A percentile compares a stretch with the other conserved stretches of the same genome.
Conservation (phyloP, 2,113 vertebrate genomes). For the Oreochromis spilurus region DNA sequence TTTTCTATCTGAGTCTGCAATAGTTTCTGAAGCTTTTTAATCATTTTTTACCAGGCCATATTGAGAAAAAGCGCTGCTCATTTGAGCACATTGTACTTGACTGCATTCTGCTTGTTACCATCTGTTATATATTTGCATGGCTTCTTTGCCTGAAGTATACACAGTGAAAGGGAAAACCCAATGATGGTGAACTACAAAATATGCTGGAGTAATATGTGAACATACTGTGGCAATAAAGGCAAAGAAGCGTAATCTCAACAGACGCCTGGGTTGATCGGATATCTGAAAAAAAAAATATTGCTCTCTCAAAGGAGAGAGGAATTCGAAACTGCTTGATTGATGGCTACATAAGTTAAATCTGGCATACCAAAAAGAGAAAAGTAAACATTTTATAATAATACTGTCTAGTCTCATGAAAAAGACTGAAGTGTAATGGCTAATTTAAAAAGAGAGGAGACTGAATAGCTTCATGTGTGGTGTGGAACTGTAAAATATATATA, state of each 20-base stretch:
- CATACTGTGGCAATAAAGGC: not conserved
- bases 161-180: constrained; percentile 16
- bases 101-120: constrained; percentile 40
- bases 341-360: not conserved
- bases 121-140: constrained; percentile 44
- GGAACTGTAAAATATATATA: not conserved
- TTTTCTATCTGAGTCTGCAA: not conserved
- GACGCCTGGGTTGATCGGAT: not conserved
- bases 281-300: not conserved
- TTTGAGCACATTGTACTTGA: constrained; percentile 38
- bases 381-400: constrained; percentile 24
- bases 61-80: constrained; percentile 16
- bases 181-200: not conserved
- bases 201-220: not conserved
- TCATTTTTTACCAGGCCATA: constrained; percentile 17
- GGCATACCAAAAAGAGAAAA: not conserved
- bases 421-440: not conserved
- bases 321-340: constrained; percentile 4
- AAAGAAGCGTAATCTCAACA: not conserved
- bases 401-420: not conserved
- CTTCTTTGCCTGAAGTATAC: constrained; percentile 30
- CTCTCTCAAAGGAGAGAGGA: not conserved
- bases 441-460: not conserved
- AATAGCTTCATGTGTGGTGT: not conserved
- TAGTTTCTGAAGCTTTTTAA: constrained; percentile 4